These are phyloP conservation scores for Eupithecia inturbata DNA, from an alignment of 2,888 invertebrate genomes.

Conservation along the genomic window DNA sequence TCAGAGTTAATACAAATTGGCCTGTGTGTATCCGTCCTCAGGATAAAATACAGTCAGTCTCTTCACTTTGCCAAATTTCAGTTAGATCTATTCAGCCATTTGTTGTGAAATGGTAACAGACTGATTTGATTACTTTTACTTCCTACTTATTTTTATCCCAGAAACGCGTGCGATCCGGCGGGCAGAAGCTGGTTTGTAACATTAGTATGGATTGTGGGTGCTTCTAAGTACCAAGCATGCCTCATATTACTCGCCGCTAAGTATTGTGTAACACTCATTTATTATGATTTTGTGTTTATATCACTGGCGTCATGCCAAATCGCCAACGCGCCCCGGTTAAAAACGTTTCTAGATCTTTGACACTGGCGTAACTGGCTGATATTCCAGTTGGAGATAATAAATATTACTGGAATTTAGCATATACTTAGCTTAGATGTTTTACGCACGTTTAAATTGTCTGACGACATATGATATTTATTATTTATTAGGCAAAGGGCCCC, in stretches of 20 bases:
- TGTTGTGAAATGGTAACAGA: too few species aligned
- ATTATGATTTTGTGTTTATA: conserved; percentile 51
- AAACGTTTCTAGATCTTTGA: conserved; percentile 37
- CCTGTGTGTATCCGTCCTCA: too few species aligned
- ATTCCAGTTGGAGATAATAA: neutral
- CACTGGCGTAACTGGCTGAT: conserved; percentile 9
- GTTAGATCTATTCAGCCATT: too few species aligned
- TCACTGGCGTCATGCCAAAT: conserved; percentile 57
- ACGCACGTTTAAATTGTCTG: too few species aligned
- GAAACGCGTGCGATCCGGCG: neutral
- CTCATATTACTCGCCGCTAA: conserved; percentile 21
- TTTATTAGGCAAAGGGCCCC: too few species aligned
- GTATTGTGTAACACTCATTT: conserved; percentile 44
- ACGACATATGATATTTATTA: too few species aligned
- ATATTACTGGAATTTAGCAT: neutral
- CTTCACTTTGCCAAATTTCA: too few species aligned
- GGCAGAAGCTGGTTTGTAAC: neutral
- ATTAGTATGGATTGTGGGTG: neutral
- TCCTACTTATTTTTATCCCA: neutral
- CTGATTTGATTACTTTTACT: too few species aligned
- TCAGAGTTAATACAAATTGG: too few species aligned
- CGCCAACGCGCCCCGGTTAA: conserved; percentile 54
- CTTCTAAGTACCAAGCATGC: conserved; percentile 13
- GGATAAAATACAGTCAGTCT: too few species aligned
- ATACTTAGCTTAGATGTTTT: too few species aligned